Base-by-base conservation (phyloP, 2,113 vertebrate genomes). In the Channa maculata region DNA sequence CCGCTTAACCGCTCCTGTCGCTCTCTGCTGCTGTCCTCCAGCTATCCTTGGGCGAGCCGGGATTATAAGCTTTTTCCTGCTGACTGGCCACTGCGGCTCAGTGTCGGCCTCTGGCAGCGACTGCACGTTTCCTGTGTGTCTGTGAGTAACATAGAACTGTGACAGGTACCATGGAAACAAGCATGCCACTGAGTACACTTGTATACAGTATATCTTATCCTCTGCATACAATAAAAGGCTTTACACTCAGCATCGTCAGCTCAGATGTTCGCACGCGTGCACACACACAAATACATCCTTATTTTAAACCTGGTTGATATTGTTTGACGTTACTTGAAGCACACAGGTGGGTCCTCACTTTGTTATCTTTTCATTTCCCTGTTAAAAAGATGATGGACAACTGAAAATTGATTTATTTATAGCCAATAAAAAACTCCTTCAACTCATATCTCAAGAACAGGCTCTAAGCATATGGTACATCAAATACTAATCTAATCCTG, bases 51-150 rank as follows among this genome's bases (percentile, higher is more conserved):
- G 39, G 76, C 50, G 1, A 71, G 65, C 79, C 68, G 64, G 49
- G 55, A 84, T 85, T 82, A 83, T 84, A 81, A 73, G 71, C 83
- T 60, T 24, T 55, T 81, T 88, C 83, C 84, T 77, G 76, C 84
- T 89, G 86, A 76, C 54, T 59, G 65, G 71, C 53, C 15, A 49
- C 54, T 67, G 59, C 9, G 49, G 48, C 62, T 76, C 75, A 48
- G 55, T 63, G 65, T 71, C 51, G 5, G 5, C 13, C 58, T 55
- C 11, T 36, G 57, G 51, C 55, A 71, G 15, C 58, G 65, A 77
- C 43, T 70, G 64, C 39, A 62, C 53, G 61, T 89, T 78, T 80
- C 57, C 15, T 44, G 61, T 38, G 34, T 70, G 38, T 51, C 43
- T 51, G 10, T 60, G 38, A 52, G 61, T 38, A 53, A 75, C 61